A percentile compares a stretch with the other conserved stretches of the same genome.
Evolutionary conservation across 2,797 vertebrate species (phyloP).

Genomic region (Hoplostethus mediterraneus): DNA sequence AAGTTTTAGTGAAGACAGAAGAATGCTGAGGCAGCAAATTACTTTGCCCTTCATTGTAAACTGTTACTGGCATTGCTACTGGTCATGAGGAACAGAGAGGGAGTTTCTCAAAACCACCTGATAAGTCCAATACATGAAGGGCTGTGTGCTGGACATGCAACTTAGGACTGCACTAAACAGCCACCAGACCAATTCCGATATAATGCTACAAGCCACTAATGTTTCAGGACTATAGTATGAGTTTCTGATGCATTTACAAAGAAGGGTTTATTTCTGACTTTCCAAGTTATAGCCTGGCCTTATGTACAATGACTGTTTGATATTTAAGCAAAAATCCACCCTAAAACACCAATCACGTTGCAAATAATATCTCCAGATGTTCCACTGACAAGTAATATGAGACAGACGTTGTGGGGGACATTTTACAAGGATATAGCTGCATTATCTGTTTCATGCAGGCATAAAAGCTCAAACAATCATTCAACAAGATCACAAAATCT

Average conservation of each 20-base stretch:
- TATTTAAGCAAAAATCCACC: not conserved
- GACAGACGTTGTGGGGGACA: not conserved
- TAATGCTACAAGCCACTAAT: not conserved
- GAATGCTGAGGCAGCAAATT: slow-evolving; percentile 75
- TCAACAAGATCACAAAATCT: not conserved
- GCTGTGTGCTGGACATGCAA: slow-evolving; percentile 41
- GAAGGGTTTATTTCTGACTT: not conserved
- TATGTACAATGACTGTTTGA: not conserved
- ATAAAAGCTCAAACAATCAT: not conserved
- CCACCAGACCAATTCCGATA: not conserved
- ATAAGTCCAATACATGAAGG: slow-evolving; percentile 64
- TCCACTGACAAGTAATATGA: not conserved
- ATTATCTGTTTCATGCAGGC: no score
- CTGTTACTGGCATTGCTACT: slow-evolving; percentile 52
- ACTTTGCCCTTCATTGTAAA: slow-evolving; percentile 71
- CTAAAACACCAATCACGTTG: not conserved
- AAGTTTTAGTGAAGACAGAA: slow-evolving; percentile 74
- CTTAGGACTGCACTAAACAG: slow-evolving; percentile 12
- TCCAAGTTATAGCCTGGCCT: not conserved
- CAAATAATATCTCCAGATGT: not conserved
- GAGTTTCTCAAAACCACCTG: slow-evolving; percentile 68
- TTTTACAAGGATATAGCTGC: not conserved
- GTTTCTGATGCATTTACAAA: slow-evolving; percentile 3
- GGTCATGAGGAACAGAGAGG: slow-evolving; percentile 66
- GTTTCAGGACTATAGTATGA: not conserved